Base-by-base conservation (phyloP, 2,113 vertebrate species). In the Hippocampus barbouri region DNA sequence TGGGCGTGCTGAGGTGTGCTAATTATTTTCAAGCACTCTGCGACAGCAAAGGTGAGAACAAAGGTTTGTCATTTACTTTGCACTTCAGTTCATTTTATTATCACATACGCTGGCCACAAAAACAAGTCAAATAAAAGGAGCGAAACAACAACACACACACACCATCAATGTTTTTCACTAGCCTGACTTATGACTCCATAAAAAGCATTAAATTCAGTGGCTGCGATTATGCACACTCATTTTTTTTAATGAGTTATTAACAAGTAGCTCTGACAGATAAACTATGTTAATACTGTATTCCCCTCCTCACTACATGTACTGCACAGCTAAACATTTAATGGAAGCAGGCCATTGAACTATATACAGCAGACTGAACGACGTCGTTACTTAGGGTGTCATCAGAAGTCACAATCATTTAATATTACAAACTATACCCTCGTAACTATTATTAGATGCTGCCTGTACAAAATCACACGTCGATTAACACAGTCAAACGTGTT, bases 11-110 rank as follows among this genome's bases (percentile, higher is more conserved):
- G 64, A 80, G 83, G 67, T 67, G 71, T 80, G 90, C 82, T 88
- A 85, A 90, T 91, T 91, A 88, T 87, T 77, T 80, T 69, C 76
- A 83, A 73, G 68, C 53, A 59, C 74, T 80, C 75, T 45, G 70
- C 65, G 73, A 47, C 71, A 81, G 83, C 75, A 11, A 57, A 76
- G 81, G 72, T 78, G 82, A 76, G 82, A 84, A 72, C 81, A 71
- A 74, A 65, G 73, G 82, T 82, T 83, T 77, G 62, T 81, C 74
- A 77, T 88, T 85, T 87, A 87, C 85, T 85, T 80, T 70, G 78
- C 76, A 72, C 83, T 73, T 79, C 67, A 45, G 47, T 74, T 78
- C 76, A 41, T 66, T 79, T 88, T 82, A 87, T 85, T 89, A 87
- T 63, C 57, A 83, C 68, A 77, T 38, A 69, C 65, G 60, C 74